phyloP scores from a whole-genome alignment of 2,797 vertebrate species.

The Tamandua tetradactyla region DNA sequence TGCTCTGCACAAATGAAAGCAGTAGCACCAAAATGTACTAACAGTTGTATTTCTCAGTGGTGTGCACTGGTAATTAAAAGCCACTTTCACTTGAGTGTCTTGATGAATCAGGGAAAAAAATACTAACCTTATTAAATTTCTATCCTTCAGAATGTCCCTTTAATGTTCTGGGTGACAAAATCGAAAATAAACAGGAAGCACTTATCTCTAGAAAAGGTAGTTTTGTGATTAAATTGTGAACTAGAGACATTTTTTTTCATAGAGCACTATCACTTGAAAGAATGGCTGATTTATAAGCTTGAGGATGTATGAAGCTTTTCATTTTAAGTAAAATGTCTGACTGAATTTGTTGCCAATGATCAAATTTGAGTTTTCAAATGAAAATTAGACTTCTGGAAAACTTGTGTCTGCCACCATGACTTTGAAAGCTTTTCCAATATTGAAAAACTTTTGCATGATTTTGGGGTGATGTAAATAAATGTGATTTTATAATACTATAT shows the following conservation, averaged over 20 bases:
- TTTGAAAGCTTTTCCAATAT: neutral
- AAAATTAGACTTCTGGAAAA: neutral
- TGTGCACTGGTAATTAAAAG: neutral
- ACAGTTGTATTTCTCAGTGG: fast-evolving
- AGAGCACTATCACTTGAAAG: neutral
- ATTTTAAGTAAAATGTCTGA: neutral
- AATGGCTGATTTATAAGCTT: neutral
- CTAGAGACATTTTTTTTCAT: neutral
- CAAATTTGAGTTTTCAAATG: neutral
- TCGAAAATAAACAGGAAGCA: neutral
- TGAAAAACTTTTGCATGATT: neutral
- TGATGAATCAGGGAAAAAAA: neutral
- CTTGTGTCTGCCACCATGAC: neutral
- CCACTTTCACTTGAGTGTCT: neutral
- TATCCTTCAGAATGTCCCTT: neutral
- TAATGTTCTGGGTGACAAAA: neutral
- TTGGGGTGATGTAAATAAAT: neutral
- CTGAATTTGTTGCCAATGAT: neutral
- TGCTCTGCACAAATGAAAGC: neutral
- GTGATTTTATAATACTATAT: neutral
- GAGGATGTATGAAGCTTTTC: neutral
- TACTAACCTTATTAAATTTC: neutral
- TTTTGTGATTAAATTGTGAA: neutral
- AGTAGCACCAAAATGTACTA: neutral
- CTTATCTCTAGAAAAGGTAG: neutral